Evolutionary conservation across 2,113 vertebrate genomes (phyloP).

Genomic region (Hepsetus odoe): DNA sequence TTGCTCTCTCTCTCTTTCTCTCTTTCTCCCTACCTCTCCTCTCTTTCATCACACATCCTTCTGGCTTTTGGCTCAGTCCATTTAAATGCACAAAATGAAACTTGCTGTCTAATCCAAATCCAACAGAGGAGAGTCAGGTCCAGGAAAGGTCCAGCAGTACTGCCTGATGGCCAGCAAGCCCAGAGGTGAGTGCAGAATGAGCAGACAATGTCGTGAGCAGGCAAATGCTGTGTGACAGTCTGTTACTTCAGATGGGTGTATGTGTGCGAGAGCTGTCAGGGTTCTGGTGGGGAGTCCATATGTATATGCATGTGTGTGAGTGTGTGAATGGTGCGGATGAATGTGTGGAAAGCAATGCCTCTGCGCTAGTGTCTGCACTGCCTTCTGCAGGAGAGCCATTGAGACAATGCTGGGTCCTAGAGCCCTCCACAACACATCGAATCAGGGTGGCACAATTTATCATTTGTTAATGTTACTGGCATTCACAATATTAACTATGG

Average conservation of each 20-base stretch:
- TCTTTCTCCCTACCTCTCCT: slow-evolving; percentile 47
- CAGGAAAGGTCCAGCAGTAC: slow-evolving; percentile 26
- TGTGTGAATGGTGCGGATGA: slow-evolving; percentile 51
- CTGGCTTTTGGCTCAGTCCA: slow-evolving; percentile 46
- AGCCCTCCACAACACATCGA: slow-evolving; percentile 62
- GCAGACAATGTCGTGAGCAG: background rate
- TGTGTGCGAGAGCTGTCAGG: slow-evolving; percentile 16
- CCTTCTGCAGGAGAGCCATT: slow-evolving; percentile 72
- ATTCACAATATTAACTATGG: too few relatives aligned
- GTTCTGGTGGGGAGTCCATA: slow-evolving; percentile 12
- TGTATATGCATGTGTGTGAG: slow-evolving; percentile 16
- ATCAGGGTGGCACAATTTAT: background rate
- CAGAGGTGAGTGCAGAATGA: slow-evolving; percentile 25
- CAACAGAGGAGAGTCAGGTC: background rate
- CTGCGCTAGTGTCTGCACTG: slow-evolving; percentile 84
- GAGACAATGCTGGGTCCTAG: slow-evolving; percentile 85
- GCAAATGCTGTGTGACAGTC: slow-evolving; percentile 26
- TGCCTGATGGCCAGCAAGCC: slow-evolving; percentile 24
- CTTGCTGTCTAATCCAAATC: slow-evolving; percentile 30
- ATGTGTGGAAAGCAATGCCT: slow-evolving; percentile 77
- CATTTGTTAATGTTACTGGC: background rate
- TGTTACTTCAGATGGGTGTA: slow-evolving; percentile 1
- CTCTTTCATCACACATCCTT: slow-evolving; percentile 60
- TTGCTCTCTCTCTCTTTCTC: slow-evolving; percentile 46
- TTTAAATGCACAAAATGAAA: slow-evolving; percentile 33